These are phyloP conservation scores for Omphaloscelis lunosa DNA, from an alignment of 2,888 invertebrate genomes.

Conservation along the genomic window DNA sequence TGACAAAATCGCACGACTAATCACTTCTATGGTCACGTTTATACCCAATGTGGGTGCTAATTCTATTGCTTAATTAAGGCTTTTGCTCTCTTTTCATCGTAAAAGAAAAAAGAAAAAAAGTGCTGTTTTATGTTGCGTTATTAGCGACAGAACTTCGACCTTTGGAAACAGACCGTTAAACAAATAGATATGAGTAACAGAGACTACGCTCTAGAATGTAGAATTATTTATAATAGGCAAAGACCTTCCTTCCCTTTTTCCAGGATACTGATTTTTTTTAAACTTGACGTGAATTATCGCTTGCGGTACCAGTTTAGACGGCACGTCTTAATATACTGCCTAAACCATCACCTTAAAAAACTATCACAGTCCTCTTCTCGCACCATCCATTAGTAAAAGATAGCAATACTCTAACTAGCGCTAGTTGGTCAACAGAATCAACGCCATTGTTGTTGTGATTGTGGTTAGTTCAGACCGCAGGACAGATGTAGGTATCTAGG, in stretches of 20 bases:
- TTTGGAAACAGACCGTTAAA: not conserved
- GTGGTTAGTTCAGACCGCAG: slow-evolving; percentile 33
- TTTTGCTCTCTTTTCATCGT: not conserved
- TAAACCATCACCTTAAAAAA: not conserved
- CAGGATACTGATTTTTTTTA: not conserved
- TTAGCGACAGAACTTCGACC: not conserved
- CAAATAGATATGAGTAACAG: not conserved
- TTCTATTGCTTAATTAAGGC: slow-evolving; percentile 1
- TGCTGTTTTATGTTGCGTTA: not conserved
- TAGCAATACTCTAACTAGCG: not conserved
- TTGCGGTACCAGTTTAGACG: not conserved
- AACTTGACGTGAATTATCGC: no score
- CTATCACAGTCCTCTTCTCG: not conserved
- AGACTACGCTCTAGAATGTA: not conserved
- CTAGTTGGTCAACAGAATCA: slow-evolving; percentile 4
- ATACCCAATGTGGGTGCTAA: not conserved
- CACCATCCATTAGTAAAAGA: not conserved
- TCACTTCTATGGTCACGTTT: slow-evolving; percentile 21
- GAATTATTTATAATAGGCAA: not conserved
- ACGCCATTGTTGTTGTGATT: slow-evolving; percentile 11
- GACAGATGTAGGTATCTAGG: slow-evolving; percentile 33
- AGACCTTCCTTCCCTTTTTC: not conserved
- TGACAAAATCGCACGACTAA: slow-evolving; percentile 35
- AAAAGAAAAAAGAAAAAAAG: not conserved
- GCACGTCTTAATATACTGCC: not conserved